Conservation (phyloP, 2,888 invertebrate species). For the Gasteruption jaculator region DNA sequence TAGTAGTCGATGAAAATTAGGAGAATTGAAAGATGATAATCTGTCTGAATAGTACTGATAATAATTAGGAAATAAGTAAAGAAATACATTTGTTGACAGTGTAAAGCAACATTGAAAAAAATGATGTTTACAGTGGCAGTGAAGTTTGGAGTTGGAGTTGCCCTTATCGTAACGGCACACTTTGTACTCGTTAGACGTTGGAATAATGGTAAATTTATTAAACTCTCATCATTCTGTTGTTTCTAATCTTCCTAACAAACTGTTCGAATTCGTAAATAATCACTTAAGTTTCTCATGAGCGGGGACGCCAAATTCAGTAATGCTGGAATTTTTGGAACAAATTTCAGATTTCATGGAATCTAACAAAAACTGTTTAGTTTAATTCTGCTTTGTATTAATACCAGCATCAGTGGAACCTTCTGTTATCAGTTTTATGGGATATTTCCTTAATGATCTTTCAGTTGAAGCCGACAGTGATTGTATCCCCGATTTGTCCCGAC, state of each 20-base stretch:
- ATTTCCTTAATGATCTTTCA: slow-evolving; percentile 22
- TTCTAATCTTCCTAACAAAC: no score
- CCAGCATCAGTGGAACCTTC: neutral
- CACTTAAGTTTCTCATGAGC: no score
- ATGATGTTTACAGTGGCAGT: slow-evolving; percentile 73
- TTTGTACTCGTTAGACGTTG: slow-evolving; percentile 77
- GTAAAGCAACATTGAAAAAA: slow-evolving; percentile 24
- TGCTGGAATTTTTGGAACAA: neutral
- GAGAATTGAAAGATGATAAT: slow-evolving; percentile 1
- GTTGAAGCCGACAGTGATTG: slow-evolving; percentile 33
- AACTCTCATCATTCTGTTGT: slow-evolving; percentile 9
- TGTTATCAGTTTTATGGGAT: neutral
- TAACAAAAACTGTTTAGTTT: no score
- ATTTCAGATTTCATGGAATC: neutral
- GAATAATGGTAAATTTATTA: slow-evolving; percentile 68
- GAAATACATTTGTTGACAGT: slow-evolving; percentile 15
- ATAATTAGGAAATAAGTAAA: slow-evolving; percentile 15
- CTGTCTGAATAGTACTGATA: slow-evolving; percentile 1
- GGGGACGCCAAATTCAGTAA: neutral
- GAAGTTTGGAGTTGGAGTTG: slow-evolving; percentile 81
- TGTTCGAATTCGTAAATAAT: no score
- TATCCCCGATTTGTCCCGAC: slow-evolving; percentile 47
- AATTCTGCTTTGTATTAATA: no score
- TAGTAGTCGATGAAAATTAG: neutral
- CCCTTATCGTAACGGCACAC: slow-evolving; percentile 79